Evolutionary conservation across 1,140 invertebrate species (phyloP).

Genomic region (Anthonomus grandis): DNA sequence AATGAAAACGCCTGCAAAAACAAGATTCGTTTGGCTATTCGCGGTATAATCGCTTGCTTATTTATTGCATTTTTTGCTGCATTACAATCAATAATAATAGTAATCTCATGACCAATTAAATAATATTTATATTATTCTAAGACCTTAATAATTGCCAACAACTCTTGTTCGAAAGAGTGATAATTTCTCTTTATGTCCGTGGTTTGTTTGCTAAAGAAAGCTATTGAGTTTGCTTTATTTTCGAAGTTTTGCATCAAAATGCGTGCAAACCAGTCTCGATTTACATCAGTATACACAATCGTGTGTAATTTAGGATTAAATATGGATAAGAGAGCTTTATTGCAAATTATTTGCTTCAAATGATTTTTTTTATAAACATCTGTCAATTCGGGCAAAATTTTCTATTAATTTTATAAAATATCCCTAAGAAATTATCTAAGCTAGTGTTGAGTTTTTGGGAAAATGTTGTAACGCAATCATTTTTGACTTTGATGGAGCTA

Average conservation of each 20-base stretch:
- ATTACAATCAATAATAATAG: too few species aligned
- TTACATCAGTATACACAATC: constrained; percentile 2
- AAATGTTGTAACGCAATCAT: background rate
- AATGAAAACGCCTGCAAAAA: constrained; percentile 6
- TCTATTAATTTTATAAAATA: constrained; percentile 10
- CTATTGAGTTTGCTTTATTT: background rate
- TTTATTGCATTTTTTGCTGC: constrained; percentile 4
- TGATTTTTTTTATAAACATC: background rate
- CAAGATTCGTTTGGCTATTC: constrained; percentile 1
- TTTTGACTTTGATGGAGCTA: constrained; percentile 1
- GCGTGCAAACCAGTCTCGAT: constrained; percentile 7
- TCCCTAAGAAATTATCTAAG: constrained; percentile 1
- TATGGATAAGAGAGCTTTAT: too few species aligned
- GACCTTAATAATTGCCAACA: constrained; percentile 7
- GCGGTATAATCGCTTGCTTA: constrained; percentile 6
- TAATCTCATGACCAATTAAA: background rate
- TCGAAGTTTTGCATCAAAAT: constrained; percentile 9
- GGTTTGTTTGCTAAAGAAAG: constrained; percentile 12
- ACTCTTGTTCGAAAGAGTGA: constrained; percentile 6
- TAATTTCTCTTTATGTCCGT: background rate
- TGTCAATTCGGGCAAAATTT: constrained; percentile 6
- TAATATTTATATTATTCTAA: constrained; percentile 1
- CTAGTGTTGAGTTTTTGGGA: constrained; percentile 1
- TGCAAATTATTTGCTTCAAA: background rate
- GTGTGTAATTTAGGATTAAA: constrained; percentile 1